These are phyloP conservation scores for Bergia sp. DNA, from an alignment of 92 coral and sea anemone genomes.

Conservation along the genomic window DNA sequence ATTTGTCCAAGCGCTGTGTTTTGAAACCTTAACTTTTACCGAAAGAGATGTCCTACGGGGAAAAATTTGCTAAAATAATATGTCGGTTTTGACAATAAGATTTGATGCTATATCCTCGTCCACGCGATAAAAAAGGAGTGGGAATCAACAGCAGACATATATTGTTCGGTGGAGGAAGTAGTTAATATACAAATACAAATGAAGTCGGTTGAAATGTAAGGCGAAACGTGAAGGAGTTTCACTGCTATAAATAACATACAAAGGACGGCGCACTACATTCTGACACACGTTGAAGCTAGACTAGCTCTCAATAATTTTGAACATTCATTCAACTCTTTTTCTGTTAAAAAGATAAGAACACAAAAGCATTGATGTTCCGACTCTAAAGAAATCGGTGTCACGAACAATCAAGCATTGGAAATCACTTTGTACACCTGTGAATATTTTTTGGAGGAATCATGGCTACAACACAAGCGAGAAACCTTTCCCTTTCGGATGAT, in stretches of 20 bases:
- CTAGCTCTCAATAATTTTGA: not conserved
- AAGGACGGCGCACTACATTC: not conserved
- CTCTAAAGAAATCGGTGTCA: not conserved
- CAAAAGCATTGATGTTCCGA: not conserved
- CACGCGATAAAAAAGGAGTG: not conserved
- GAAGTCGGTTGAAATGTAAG: not conserved
- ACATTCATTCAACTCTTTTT: too few relatives aligned
- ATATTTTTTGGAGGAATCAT: not conserved
- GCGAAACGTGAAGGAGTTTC: not conserved
- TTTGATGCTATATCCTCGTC: not conserved
- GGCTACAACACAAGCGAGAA: not conserved
- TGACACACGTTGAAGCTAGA: not conserved
- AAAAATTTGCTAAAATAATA: constrained; percentile 10
- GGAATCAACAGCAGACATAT: not conserved
- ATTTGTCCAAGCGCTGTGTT: not conserved
- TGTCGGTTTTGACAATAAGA: not conserved
- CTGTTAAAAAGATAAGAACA: not conserved
- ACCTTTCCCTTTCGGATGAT: not conserved
- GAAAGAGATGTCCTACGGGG: not conserved
- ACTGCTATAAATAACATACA: not conserved
- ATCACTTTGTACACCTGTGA: not conserved
- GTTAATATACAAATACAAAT: not conserved
- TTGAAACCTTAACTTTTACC: not conserved
- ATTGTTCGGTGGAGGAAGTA: not conserved
- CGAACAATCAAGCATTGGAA: not conserved